Evolutionary conservation across 1,140 invertebrate genomes (phyloP).

Genomic region (Charaxes varanes): DNA sequence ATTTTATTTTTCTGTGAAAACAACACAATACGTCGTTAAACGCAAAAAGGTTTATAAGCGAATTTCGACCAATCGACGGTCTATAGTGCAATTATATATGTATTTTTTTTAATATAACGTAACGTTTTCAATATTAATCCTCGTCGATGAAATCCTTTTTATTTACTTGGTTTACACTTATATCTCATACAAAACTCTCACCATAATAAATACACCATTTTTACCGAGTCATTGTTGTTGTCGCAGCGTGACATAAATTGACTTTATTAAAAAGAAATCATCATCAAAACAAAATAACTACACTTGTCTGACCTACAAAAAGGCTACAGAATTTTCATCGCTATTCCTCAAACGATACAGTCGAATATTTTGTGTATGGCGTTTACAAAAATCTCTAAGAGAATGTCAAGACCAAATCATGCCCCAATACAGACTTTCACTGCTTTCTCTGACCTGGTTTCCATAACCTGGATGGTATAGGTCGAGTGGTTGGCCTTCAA

Average conservation of each 20-base stretch:
- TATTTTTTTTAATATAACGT: no score
- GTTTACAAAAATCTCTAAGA: constrained; percentile 22
- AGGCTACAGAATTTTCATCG: background rate
- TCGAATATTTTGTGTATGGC: background rate
- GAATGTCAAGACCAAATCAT: constrained; percentile 57
- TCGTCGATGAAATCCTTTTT: no score
- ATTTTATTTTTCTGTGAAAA: no score
- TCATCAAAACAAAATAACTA: constrained; percentile 13
- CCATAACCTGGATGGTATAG: constrained; percentile 38
- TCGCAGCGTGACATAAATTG: constrained; percentile 15
- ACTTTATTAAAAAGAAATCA: constrained; percentile 17
- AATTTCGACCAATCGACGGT: no score
- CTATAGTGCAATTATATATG: no score
- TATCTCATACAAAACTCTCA: no score
- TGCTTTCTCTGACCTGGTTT: constrained; percentile 57
- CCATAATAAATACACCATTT: no score
- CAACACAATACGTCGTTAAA: background rate
- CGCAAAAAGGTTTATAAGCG: no score
- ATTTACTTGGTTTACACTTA: no score
- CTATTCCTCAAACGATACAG: background rate
- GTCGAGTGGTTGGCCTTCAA: constrained; percentile 51
- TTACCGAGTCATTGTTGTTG: constrained; percentile 4
- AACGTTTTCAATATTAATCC: no score
- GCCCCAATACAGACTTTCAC: constrained; percentile 48
- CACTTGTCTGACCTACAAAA: constrained; percentile 16